Evolutionary conservation across 2,888 invertebrate genomes (phyloP), one percentile per base, ranked within the genome.

Genomic region (Sesamia inferens): DNA sequence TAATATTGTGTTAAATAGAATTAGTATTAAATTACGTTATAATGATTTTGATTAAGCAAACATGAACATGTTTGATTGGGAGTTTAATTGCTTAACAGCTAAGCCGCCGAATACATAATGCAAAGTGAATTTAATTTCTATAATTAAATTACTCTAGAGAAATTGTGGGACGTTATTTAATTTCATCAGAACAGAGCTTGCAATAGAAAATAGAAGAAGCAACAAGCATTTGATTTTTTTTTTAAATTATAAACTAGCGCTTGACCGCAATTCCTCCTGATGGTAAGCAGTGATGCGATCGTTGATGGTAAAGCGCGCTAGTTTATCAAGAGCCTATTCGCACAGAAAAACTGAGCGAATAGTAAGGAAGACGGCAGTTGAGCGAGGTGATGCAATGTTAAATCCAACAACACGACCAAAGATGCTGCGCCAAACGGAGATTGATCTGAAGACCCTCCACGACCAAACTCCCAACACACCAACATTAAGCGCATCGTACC

Each of bases 41-140:
- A 31, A 58, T 58, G 22, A 54, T 61, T 77, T 65, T 57, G 22
- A 47, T 47, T 67, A 57, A 55, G 44, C 66, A 66, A 16, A 5
- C 31, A 51, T 62, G 39, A 79, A 63, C 42, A 19, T 66, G n/a
- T 67, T 74, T 74, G 24, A 31, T 4, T 63, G 22, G 54, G 70
- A 48, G 58, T 42, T 55, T 22, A 79, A 47, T 48, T 39, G 47
- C 58, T 64, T 42, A 71, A 16, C 47, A 47, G 51, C n/a, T 24
- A 68, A 67, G 42, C 55, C 47, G 6, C 22, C 5, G 14, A 55
- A 76, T 73, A 57, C 48, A 62, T 78, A 44, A 62, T 48, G 19
- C 47, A 55, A 24, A 47, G 13, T 47, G 22, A 65, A 73, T 42
- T 48, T 19, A 73, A 57, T 48, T 76, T 65, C 3, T 42, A 16